Evolutionary conservation across 1,140 invertebrate species (phyloP).

Genomic region (Heliconius congener): DNA sequence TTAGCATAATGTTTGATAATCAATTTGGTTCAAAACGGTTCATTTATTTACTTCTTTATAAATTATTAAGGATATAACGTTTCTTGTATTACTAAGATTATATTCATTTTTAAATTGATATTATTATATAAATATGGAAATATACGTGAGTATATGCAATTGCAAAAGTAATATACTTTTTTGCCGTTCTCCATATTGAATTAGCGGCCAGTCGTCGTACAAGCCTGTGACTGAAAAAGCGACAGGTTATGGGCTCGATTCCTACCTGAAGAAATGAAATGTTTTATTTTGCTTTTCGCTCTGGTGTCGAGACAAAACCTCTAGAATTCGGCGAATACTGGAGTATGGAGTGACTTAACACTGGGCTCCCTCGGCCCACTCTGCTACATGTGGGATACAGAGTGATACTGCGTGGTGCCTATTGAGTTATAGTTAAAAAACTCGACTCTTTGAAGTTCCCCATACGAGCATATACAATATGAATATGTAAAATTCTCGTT

Average conservation of each 20-base stretch:
- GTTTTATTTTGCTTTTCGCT: no score
- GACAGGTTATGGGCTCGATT: no score
- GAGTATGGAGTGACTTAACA: no score
- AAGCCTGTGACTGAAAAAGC: no score
- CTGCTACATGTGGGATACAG: no score
- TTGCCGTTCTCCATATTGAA: not conserved
- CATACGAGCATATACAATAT: not conserved
- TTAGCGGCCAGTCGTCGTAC: no score
- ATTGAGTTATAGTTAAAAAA: not conserved
- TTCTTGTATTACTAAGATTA: not conserved
- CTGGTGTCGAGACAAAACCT: no score
- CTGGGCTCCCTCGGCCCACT: not conserved
- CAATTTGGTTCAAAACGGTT: not conserved
- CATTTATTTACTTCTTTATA: not conserved
- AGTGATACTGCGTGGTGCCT: not conserved
- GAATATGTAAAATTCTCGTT: not conserved
- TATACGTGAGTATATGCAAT: not conserved
- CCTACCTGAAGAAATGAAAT: no score
- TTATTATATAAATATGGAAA: not conserved
- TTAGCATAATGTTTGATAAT: constrained; percentile 3
- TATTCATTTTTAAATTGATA: not conserved
- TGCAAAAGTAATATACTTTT: not conserved
- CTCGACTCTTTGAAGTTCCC: not conserved
- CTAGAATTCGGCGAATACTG: no score
- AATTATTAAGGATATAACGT: not conserved